Evolutionary conservation across 2,888 invertebrate genomes (phyloP), one percentile per base, ranked within the genome.

Genomic region (Caenorhabditis panamensis): DNA sequence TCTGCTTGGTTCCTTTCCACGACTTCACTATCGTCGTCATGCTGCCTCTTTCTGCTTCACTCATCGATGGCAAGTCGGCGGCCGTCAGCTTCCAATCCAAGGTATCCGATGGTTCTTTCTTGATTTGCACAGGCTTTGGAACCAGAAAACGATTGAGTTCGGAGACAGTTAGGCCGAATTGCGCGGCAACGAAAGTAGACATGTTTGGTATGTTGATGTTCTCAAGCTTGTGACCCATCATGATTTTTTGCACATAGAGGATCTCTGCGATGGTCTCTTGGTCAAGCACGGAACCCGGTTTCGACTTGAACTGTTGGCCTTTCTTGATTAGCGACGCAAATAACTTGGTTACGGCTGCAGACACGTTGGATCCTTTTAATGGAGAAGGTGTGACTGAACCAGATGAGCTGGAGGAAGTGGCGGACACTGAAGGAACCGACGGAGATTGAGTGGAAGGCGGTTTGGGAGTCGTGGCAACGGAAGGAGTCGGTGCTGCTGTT

Each of bases 1-100:
- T 20, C 11, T 73, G 31, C n/a, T 73, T 73, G 4, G 37, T 66
- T 4, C 20, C 20, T 26, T 8, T 51, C 73, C 73, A 73, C 16
- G 66, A 49, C 28, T 59, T 59, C 18, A 73, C 66, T 0, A 59
- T 58, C 2, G 59, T 59, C 8, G 58, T 66, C 22, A 73, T 22
- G 18, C 13, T 37, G 9, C 22, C 13, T 1, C 64, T 53, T 0
- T 73, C 73, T 1, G 4, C 2, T 3, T 49, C 51, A 11, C 16
- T 26, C 31, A 64, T 26, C 6, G 6, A 24, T 6, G 73, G 73
- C 0, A 73, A 4, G 16, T 73, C 73, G 5, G 59, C 18, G 4
- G 22, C 24, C 9, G 64, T 59, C n/a, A 73, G 20, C 37, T 64
- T 49, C 64, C 58, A 66, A 13, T 73, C 73, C 1, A 49, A 0